Percentiles rank a stretch among this genome's conserved stretches.
Evolutionary conservation across 1,140 invertebrate genomes (phyloP).

Genomic region (Cataglyphis hispanica): DNA sequence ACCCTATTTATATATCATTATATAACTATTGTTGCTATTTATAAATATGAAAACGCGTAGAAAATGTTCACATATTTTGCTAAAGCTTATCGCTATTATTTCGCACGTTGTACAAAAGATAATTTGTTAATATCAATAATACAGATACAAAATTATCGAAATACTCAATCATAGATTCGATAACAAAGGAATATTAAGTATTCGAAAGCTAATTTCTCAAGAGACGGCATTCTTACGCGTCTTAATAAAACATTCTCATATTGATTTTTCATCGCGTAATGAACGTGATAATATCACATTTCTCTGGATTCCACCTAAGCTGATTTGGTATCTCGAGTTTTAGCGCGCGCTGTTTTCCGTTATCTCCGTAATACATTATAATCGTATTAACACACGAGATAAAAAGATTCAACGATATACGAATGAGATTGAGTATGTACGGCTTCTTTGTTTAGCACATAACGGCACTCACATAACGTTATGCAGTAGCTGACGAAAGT

Average conservation of each 20-base stretch:
- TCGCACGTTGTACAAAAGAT: background rate
- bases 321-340: conserved; percentile 19
- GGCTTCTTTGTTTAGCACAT: background rate
- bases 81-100: background rate
- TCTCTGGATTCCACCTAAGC: background rate
- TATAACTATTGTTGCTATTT: background rate
- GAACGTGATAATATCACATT: background rate
- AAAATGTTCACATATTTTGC: background rate
- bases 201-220: conserved; percentile 28
- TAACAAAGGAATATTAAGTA: conserved; percentile 24
- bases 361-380: background rate
- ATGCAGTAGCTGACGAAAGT: background rate
- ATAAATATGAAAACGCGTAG: background rate
- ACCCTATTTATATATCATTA: too few relatives aligned
- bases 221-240: background rate
- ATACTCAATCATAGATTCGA: background rate
- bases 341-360: background rate
- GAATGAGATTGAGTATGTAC: background rate
- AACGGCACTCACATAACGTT: background rate
- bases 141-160: conserved; percentile 8
- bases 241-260: conserved; percentile 15
- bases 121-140: background rate
- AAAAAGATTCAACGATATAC: conserved; percentile 15
- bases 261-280: background rate
- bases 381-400: background rate